These are phyloP conservation scores for Globodera ellingtonae DNA, from an alignment of 1,140 invertebrate genomes.

Conservation along the genomic window DNA sequence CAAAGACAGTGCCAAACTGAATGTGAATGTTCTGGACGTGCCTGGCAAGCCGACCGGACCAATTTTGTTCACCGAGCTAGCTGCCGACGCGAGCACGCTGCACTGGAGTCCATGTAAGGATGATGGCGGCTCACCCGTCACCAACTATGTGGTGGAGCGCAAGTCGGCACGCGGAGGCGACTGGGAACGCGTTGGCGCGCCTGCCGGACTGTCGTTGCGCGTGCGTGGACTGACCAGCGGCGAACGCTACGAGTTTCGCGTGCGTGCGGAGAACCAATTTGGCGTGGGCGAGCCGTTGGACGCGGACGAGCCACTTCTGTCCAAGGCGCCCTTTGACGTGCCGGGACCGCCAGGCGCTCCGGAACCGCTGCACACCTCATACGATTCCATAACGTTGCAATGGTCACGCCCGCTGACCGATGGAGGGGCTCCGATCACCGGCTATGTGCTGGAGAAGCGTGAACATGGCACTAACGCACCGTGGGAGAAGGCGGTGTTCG, in stretches of 20 bases:
- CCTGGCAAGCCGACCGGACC: conserved; percentile 74
- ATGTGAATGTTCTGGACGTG: conserved; percentile 61
- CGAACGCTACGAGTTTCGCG: conserved; percentile 91
- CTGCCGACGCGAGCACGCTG: conserved; percentile 88
- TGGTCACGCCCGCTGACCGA: conserved; percentile 91
- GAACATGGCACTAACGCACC: conserved; percentile 74
- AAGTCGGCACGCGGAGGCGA: conserved; percentile 76
- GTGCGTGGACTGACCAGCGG: conserved; percentile 88
- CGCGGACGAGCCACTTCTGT: conserved; percentile 83
- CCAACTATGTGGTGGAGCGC: conserved; percentile 95
- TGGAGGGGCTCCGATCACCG: conserved; percentile 85
- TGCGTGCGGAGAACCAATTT: conserved; percentile 91
- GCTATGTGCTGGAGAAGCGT: conserved; percentile 92
- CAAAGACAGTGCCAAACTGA: conserved; percentile 57
- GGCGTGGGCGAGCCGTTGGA: conserved; percentile 82
- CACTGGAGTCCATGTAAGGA: conserved; percentile 94
- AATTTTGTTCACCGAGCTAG: conserved; percentile 84
- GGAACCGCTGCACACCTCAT: conserved; percentile 86
- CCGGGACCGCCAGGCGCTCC: conserved; percentile 79
- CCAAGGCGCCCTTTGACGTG: conserved; percentile 83
- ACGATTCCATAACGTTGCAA: conserved; percentile 92
- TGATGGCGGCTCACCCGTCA: conserved; percentile 80
- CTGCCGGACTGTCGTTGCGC: conserved; percentile 82
- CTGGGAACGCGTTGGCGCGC: conserved; percentile 88
- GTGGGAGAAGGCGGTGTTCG: conserved; percentile 79